These are phyloP conservation scores for Crematogaster levior DNA, from an alignment of 2,888 invertebrate species.

Conservation along the genomic window DNA sequence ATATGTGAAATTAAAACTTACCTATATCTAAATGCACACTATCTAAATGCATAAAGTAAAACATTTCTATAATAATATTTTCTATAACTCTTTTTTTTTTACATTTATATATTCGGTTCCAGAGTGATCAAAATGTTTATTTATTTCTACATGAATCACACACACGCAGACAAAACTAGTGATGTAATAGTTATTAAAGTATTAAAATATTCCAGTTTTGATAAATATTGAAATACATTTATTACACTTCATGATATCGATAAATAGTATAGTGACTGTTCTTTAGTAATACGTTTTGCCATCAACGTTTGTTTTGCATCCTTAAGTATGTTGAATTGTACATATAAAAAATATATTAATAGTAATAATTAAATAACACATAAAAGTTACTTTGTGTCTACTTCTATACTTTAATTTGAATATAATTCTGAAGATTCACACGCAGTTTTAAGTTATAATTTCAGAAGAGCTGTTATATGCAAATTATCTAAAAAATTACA, in stretches of 20 bases:
- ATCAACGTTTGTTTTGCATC: neutral
- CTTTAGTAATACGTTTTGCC: neutral
- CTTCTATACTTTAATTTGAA: neutral
- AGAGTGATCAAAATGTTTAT: neutral
- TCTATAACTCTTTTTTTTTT: neutral
- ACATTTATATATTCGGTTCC: neutral
- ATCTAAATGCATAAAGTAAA: neutral
- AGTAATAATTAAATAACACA: neutral
- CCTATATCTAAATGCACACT: neutral
- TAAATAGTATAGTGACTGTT: neutral
- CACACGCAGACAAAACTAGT: neutral
- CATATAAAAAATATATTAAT: neutral
- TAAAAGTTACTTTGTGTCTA: neutral
- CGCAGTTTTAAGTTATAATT: neutral
- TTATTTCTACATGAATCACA: neutral
- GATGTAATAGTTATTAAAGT: constrained; percentile 1
- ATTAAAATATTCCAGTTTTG: neutral
- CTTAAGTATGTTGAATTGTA: neutral
- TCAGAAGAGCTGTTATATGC: neutral
- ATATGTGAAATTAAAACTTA: neutral
- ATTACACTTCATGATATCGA: neutral
- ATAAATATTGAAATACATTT: neutral
- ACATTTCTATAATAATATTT: neutral
- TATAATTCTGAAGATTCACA: neutral
- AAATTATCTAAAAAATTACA: neutral